phyloP scores from a whole-genome alignment of 92 coral and sea anemone species.

The Phenganax marumi region DNA sequence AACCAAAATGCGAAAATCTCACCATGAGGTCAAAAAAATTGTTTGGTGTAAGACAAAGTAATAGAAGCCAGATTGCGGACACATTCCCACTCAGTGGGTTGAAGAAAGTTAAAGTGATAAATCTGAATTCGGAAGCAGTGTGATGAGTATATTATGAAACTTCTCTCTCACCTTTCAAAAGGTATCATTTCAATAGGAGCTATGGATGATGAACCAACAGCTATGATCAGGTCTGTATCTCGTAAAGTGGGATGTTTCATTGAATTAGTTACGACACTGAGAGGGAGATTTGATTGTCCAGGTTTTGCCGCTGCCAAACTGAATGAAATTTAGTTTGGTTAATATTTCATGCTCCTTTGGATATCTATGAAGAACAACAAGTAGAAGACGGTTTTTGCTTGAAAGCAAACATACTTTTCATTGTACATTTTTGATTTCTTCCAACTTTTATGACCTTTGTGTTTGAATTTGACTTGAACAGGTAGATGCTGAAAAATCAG shows the following conservation, averaged over 20 bases:
- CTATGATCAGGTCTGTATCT: conserved; percentile 11
- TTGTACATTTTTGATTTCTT: conserved; percentile 64
- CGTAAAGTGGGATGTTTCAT: conserved; percentile 10
- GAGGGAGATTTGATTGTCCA: conserved; percentile 10
- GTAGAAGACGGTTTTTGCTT: not conserved
- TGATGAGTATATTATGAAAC: not conserved
- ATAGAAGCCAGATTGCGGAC: no score
- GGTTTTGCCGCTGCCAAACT: conserved; percentile 25
- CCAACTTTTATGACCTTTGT: conserved; percentile 74
- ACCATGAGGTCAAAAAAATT: no score
- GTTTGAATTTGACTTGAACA: conserved; percentile 59
- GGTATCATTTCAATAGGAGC: conserved; percentile 25
- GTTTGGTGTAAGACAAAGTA: no score
- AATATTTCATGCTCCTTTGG: no score
- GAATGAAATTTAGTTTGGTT: not conserved
- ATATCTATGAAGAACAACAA: not conserved
- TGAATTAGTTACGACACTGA: conserved; percentile 17
- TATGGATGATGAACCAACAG: conserved; percentile 20
- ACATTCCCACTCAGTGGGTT: no score
- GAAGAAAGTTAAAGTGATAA: not conserved
- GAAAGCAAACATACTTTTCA: conserved; percentile 45
- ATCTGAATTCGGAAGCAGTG: not conserved
- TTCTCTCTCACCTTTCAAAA: conserved; percentile 13
- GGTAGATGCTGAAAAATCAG: conserved; percentile 61
- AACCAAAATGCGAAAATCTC: no score